Base-by-base conservation (phyloP, 1,140 invertebrate species). In the Neotoxoptera formosana region DNA sequence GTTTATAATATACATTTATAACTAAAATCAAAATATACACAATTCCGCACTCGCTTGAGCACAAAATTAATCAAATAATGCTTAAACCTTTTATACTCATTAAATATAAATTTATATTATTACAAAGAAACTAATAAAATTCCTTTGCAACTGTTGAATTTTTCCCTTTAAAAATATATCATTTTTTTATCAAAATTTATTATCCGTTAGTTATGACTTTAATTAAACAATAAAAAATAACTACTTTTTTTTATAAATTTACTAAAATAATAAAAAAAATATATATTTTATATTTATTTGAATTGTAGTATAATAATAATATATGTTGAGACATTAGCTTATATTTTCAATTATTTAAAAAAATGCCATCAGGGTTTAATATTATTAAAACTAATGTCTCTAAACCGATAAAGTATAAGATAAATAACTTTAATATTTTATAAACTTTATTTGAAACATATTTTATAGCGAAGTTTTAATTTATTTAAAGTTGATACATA, bases 381-480 rank as follows among this genome's bases (percentile, higher is more conserved):
- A n/a, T 34, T 76, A 76, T 76, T 76, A 76, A n/a, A 76, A 45
- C 4, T 41, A 84, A 84, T 41, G 36, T 41, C 41, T 41, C 41
- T 30, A 84, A 45, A 36, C 36, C 34, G 23, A 45, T 84, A 84
- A 45, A 84, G 2, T 84, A 84, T 84, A 45, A 25, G 23, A 25
- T 84, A 84, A 84, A 45, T 41, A 84, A 84, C 34, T 41, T 23
- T 84, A 41, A 25, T 84, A 84, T 45, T 41, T 41, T 45, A 41
- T 84, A 84, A 84, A 84, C 83, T 84, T 45, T 45, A 84, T 84
- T 84, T 45, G 1, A 41, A 84, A 36, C 25, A 45, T 45, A 45
- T 30, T 84, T 84, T 84, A 84, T 45, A 84, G 41, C 83, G 14
- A 41, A 84, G 36, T 84, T 41, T 45, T 84, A 84, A 84, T 84